A percentile compares a stretch with the other conserved stretches of the same genome.
Evolutionary conservation across 2,113 vertebrate genomes (phyloP).

Genomic region (Circaetus gallicus): DNA sequence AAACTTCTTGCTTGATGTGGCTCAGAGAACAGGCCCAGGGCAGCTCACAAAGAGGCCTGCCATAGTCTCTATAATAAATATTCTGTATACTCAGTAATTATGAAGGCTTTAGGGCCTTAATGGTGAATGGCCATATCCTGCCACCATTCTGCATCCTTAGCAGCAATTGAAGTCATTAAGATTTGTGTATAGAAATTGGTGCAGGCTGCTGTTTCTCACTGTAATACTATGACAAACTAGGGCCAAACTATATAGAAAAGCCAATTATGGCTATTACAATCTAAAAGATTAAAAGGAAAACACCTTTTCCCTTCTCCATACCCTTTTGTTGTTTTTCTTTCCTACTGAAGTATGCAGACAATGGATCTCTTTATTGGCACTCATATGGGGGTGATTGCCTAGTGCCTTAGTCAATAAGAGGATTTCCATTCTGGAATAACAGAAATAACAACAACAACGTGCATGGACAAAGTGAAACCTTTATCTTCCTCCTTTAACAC

Average conservation of each 20-base stretch:
- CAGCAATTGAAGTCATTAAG: background rate
- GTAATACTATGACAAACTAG: background rate
- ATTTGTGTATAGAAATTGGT: conserved; percentile 12
- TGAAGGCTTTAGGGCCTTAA: conserved; percentile 38
- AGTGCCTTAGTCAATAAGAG: background rate
- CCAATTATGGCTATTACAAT: background rate
- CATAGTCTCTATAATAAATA: conserved; percentile 61
- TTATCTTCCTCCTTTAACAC: background rate
- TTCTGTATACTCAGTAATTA: conserved; percentile 47
- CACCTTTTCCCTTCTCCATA: background rate
- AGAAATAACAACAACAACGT: background rate
- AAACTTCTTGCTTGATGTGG: conserved; percentile 76
- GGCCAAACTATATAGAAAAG: background rate
- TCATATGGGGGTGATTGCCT: background rate
- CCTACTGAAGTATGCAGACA: background rate
- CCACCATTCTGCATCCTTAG: conserved; percentile 7
- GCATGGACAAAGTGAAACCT: background rate
- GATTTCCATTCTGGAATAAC: background rate
- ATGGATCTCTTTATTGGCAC: background rate
- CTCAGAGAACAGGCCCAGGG: conserved; percentile 68
- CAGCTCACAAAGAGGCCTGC: conserved; percentile 57
- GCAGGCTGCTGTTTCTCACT: background rate
- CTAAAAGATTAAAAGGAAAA: background rate
- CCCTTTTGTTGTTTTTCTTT: background rate
- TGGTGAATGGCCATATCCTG: conserved; percentile 19